phyloP scores from a whole-genome alignment of 2,888 invertebrate species.

The Gymnosoma rotundatum region DNA sequence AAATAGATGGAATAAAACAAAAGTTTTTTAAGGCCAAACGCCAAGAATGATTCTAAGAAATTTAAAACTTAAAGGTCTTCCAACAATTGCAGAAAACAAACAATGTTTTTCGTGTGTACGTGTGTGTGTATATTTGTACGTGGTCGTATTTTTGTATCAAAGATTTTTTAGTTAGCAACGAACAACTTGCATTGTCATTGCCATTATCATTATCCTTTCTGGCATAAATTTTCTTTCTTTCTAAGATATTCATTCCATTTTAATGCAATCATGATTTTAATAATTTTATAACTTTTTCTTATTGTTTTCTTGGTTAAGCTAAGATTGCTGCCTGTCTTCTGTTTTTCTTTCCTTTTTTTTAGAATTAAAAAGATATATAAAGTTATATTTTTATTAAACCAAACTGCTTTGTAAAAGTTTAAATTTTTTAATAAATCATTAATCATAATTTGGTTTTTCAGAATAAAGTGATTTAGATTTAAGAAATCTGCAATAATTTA shows the following conservation, averaged over 20 bases:
- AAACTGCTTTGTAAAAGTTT: too few species aligned
- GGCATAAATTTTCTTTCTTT: constrained; percentile 42
- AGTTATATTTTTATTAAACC: background rate
- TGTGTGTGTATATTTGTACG: background rate
- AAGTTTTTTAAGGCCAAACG: constrained; percentile 63
- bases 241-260: constrained; percentile 36
- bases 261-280: constrained; percentile 67
- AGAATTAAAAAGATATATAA: background rate
- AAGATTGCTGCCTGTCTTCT: constrained; percentile 3
- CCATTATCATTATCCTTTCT: constrained; percentile 61
- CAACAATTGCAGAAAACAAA: constrained; percentile 44
- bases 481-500: too few species aligned
- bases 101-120: constrained; percentile 4
- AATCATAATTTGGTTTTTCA: too few species aligned
- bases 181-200: constrained; percentile 38
- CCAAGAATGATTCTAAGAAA: constrained; percentile 46
- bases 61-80: constrained; percentile 50
- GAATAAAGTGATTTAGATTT: too few species aligned
- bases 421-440: too few species aligned
- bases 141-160: background rate
- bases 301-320: constrained; percentile 28
- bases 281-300: constrained; percentile 53
- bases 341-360: too few species aligned
- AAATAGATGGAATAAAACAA: constrained; percentile 19
- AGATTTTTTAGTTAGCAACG: background rate